These are phyloP conservation scores for Neotoxoptera formosana DNA, from an alignment of 1,140 invertebrate species.

Conservation along the genomic window DNA sequence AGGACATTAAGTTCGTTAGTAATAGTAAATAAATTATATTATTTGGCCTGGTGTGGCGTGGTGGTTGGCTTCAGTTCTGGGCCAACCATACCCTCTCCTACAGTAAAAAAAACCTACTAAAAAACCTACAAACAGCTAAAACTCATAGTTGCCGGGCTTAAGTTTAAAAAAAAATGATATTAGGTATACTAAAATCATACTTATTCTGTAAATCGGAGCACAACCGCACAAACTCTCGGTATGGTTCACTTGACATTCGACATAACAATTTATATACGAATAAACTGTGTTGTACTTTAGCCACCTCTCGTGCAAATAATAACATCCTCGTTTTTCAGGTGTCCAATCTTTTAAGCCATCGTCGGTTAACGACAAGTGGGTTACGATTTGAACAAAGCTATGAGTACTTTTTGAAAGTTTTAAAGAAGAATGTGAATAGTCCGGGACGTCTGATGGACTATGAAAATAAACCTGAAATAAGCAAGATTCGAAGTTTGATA, in stretches of 20 bases:
- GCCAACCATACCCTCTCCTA: too few relatives aligned
- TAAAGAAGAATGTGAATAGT: constrained; percentile 39
- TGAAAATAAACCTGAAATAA: constrained; percentile 43
- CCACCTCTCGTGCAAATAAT: constrained; percentile 31
- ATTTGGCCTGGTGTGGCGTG: too few relatives aligned
- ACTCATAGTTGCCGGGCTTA: too few relatives aligned
- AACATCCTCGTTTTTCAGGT: constrained; percentile 39
- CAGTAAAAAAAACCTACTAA: too few relatives aligned
- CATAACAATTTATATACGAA: constrained; percentile 44
- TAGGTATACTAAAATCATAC: background rate
- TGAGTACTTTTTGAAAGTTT: constrained; percentile 20
- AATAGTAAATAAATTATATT: background rate
- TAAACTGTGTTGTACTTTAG: constrained; percentile 16
- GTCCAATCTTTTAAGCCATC: constrained; percentile 8
- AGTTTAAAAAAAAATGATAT: too few relatives aligned
- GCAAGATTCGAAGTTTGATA: too few relatives aligned
- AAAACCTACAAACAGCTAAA: too few relatives aligned
- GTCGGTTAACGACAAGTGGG: background rate
- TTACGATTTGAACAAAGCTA: background rate
- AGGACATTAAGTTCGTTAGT: background rate
- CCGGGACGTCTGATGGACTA: constrained; percentile 22
- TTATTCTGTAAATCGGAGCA: background rate
- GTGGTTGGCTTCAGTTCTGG: too few relatives aligned
- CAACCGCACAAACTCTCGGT: constrained; percentile 22
- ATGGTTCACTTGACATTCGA: constrained; percentile 40